These are phyloP conservation scores for Tylochromis polylepis DNA, from an alignment of 2,113 vertebrate species.

Conservation along the genomic window DNA sequence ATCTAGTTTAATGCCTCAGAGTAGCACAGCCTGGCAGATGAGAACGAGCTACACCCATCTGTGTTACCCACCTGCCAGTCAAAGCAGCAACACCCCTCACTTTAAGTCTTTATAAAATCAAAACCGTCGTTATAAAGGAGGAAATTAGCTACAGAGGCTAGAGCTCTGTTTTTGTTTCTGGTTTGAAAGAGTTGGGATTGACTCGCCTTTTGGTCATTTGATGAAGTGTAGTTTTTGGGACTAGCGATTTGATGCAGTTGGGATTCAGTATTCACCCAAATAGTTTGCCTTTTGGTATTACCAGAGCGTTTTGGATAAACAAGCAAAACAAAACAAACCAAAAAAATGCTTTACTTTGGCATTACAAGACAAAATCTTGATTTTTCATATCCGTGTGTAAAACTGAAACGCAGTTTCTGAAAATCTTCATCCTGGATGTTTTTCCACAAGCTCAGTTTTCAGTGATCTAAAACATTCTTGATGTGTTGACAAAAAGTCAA, in stretches of 20 bases:
- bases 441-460: background rate
- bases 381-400: too few relatives aligned
- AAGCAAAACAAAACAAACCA: background rate
- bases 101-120: background rate
- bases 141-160: background rate
- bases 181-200: rapidly evolving
- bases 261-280: background rate
- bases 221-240: background rate
- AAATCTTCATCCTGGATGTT: background rate
- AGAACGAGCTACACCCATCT: background rate
- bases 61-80: background rate
- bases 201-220: rapidly evolving
- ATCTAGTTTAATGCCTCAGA: background rate
- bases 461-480: background rate
- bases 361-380: background rate
- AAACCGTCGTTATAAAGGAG: rapidly evolving
- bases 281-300: background rate
- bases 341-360: background rate
- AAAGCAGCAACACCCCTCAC: rapidly evolving
- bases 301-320: background rate
- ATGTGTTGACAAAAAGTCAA: background rate
- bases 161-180: rapidly evolving
- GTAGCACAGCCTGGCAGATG: too few relatives aligned
- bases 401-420: background rate
- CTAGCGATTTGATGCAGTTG: background rate